Base-by-base conservation (phyloP, 2,888 invertebrate species). In the Pristionchus mayeri region DNA sequence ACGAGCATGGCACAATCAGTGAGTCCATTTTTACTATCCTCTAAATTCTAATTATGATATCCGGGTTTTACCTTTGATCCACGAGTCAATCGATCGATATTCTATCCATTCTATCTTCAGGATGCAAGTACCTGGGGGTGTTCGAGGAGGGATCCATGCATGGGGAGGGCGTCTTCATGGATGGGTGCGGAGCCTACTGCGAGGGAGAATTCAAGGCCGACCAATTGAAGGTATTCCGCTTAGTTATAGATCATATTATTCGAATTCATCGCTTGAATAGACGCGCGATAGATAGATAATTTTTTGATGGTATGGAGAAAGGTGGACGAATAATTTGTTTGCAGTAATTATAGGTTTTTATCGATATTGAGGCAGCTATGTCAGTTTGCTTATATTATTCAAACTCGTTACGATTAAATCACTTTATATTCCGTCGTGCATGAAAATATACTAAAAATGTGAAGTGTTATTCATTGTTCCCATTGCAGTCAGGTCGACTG, bases 131-230 rank as follows among this genome's bases (percentile, higher is more conserved):
- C 16, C 54, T 79, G 21, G 79, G 79, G 0, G 0, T 21, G 18
- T 79, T 79, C 54, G 79, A 54, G 4, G 79, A 79, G 34, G 79
- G 79, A 54, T 24, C 34, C 0, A 52, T 40, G 40, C 79, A 79
- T 2, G 79, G 79, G 18, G 37, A 79, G 18, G 79, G 79, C 11
- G 79, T 37, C 37, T 34, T 79, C 34, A 79, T 79, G 30, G 79
- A 79, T 54, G 79, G 79, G 54, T 54, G 79, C 34, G 79, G 79
- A 34, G 79, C 79, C 11, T 79, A 54, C 37, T 79, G 79, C 54
- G 79, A 79, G 30, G 79, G 79, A 79, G 54, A 79, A 54, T 79
- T 52, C 37, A 79, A 44, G n/a, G 40, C 11, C 4, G 54, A 54
- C n/a, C 54, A 54, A n/a, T n/a, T 79, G n/a, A 79, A 79, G 54